phyloP scores from a whole-genome alignment of 2,888 invertebrate genomes.

The Rambutsinella grinnellia region DNA sequence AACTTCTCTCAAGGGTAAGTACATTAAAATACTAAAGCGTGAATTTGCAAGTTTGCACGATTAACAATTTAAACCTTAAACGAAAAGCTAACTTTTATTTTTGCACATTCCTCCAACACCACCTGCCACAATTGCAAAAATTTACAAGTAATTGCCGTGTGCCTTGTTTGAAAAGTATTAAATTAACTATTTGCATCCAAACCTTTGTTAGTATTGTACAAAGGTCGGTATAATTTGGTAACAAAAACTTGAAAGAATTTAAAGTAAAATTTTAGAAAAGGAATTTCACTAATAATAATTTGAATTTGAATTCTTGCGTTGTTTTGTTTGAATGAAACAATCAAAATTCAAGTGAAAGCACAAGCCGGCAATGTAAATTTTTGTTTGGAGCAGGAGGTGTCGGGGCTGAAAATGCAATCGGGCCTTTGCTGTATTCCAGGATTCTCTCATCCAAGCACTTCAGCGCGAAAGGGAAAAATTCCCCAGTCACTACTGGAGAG shows the following conservation, averaged over 20 bases:
- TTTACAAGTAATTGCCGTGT: slow-evolving; percentile 46
- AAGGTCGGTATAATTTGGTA: background rate
- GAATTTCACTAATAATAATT: background rate
- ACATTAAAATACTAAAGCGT: too few relatives aligned
- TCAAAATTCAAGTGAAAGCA: background rate
- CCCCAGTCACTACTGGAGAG: slow-evolving; percentile 79
- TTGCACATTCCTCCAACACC: slow-evolving; percentile 20
- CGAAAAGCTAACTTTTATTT: too few relatives aligned
- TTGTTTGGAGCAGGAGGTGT: slow-evolving; percentile 62
- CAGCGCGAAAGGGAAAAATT: slow-evolving; percentile 82
- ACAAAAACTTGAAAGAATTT: slow-evolving; percentile 24
- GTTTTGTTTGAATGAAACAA: too few relatives aligned
- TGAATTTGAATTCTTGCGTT: too few relatives aligned
- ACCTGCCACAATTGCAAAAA: slow-evolving; percentile 28
- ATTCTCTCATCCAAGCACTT: slow-evolving; percentile 82
- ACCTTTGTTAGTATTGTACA: background rate
- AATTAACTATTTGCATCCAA: background rate
- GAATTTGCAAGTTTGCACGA: background rate
- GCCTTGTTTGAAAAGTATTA: slow-evolving; percentile 7
- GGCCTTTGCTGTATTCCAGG: slow-evolving; percentile 89
- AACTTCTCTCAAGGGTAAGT: slow-evolving; percentile 77
- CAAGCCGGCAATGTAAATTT: too few relatives aligned
- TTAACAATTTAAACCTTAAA: too few relatives aligned
- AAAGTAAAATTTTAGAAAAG: background rate
- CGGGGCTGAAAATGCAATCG: slow-evolving; percentile 74